These are phyloP conservation scores for Azorinus chamasolen DNA, from an alignment of 2,888 invertebrate species.

Conservation along the genomic window DNA sequence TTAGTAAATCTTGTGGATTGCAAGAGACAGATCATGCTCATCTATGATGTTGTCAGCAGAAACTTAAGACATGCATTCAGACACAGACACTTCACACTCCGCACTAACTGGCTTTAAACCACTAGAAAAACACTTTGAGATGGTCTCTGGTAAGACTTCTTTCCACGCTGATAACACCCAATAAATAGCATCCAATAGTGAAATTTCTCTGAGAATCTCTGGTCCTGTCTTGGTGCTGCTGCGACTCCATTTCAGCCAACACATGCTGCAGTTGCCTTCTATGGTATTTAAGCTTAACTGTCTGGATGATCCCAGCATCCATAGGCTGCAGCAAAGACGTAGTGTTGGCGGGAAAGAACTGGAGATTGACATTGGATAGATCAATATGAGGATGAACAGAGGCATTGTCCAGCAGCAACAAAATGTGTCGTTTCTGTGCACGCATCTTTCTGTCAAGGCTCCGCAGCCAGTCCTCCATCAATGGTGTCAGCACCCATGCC, in stretches of 20 bases:
- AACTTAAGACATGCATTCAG: too few species aligned
- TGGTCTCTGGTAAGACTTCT: neutral
- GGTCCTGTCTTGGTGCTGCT: conserved; percentile 8
- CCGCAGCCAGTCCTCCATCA: too few species aligned
- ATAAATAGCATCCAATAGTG: conserved; percentile 38
- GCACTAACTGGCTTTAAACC: too few species aligned
- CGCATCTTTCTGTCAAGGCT: too few species aligned
- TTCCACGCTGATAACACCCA: conserved; percentile 28
- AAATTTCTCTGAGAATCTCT: conserved; percentile 21
- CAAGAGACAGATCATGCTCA: conserved; percentile 10
- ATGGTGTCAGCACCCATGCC: conserved; percentile 47
- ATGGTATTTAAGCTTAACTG: conserved; percentile 41
- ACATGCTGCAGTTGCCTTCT: too few species aligned
- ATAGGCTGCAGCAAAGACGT: conserved; percentile 43
- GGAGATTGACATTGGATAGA: conserved; percentile 35
- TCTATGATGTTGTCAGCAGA: neutral
- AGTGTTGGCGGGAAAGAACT: conserved; percentile 45
- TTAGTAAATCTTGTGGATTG: conserved; percentile 7
- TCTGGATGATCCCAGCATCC: conserved; percentile 48
- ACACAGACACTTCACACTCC: too few species aligned
- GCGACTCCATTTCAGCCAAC: conserved; percentile 20
- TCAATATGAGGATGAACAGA: conserved; percentile 32
- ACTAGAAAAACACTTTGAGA: conserved; percentile 15
- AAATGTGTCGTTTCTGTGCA: conserved; percentile 27
- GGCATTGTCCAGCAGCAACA: conserved; percentile 50